Evolutionary conservation across 1,140 invertebrate species (phyloP), one percentile per base, ranked within the genome.

Genomic region (Bombus sylvicola): DNA sequence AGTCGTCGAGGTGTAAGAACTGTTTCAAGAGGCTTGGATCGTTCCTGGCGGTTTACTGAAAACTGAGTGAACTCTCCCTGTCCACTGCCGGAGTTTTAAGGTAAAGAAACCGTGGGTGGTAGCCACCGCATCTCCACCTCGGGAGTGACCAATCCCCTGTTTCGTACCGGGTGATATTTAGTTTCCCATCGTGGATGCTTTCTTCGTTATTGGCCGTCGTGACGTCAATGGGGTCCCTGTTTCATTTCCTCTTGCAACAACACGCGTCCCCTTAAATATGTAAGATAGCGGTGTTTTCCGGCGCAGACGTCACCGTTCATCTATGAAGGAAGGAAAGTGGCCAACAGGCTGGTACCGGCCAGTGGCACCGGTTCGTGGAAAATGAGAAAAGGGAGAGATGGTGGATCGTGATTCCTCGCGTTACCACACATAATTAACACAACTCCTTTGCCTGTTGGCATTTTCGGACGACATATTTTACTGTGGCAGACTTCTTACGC

Each of bases 41-140:
- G 31, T 82, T 64, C n/a, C 84, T 82, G 81, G 66, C 72, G 84
- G 78, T 83, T 87, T 89, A 47, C 66, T 72, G 43, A 88, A 87
- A 90, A 91, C 86, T 91, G 90, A 89, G 64, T 76, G 59, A 62
- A 62, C 59, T 81, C 83, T 80, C 81, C n/a, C 22, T 64, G 81
- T 53, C 41, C n/a, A 53, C 47, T 71, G 75, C 79, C 83, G 74
- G 88, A 81, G 81, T 89, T 91, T 91, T 90, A 90, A 90, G 87
- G 82, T 88, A 28, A 22, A 75, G 73, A 25, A 64, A 71, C 69
- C 88, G 75, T 89, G 83, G 87, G 79, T 88, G 83, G 64, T 64
- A 39, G n/a, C 69, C 37, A 41, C 39, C 71, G 28, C 39, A 25
- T 28, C 37, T 15, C 37, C 9, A 72, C 71, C 66, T 68, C 3